Evolutionary conservation across 1,140 invertebrate species (phyloP).

Genomic region (Branchinecta lindahli): DNA sequence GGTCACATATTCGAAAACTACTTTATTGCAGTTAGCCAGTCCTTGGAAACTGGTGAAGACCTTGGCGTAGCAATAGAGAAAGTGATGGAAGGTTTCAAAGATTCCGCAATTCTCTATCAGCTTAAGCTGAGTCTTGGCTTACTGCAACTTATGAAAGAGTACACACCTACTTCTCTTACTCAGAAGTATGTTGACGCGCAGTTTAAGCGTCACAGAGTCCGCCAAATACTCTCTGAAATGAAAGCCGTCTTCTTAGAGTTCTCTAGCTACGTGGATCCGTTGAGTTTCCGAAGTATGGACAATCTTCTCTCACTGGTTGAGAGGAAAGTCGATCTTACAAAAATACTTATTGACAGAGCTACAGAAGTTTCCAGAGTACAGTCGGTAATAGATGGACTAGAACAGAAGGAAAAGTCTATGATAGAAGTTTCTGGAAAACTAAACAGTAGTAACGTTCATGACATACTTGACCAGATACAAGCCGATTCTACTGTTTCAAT

Average conservation of each 20-base stretch:
- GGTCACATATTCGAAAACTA: too few species aligned
- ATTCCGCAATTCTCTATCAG: background rate
- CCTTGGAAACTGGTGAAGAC: background rate
- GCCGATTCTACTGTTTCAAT: background rate
- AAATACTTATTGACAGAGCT: background rate
- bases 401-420: background rate
- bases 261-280: background rate
- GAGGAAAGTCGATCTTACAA: background rate
- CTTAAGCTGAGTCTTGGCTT: background rate
- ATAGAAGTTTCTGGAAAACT: background rate
- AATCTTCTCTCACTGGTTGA: background rate
- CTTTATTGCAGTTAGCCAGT: background rate
- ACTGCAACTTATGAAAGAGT: background rate
- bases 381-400: background rate
- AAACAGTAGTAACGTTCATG: too few species aligned
- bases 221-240: background rate
- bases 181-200: background rate
- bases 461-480: background rate
- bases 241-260: background rate
- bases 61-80: background rate
- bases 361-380: background rate
- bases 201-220: slow-evolving; percentile 8
- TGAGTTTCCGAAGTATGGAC: background rate
- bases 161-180: background rate
- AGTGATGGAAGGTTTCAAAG: background rate